A percentile compares a stretch with the other conserved stretches of the same genome.
Evolutionary conservation across 1,140 invertebrate genomes (phyloP).

Genomic region (Drosophila parvula): DNA sequence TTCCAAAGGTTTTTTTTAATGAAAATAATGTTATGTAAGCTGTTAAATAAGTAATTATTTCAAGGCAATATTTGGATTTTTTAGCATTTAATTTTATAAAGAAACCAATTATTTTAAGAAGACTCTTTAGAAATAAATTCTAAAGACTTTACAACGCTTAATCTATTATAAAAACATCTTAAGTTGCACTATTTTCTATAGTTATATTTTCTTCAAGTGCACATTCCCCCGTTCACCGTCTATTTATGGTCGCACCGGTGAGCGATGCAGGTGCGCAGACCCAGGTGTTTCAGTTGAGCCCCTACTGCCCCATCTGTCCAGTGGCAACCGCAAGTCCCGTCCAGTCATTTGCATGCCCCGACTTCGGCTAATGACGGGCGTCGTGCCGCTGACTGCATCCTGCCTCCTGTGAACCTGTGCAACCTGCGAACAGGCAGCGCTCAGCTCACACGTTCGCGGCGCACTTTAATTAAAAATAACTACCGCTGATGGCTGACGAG

Average conservation of each 20-base stretch:
- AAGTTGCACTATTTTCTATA: background rate
- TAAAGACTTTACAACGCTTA: background rate
- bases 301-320: constrained; percentile 8
- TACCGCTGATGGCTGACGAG: constrained; percentile 22
- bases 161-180: background rate
- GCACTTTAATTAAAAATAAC: constrained; percentile 79
- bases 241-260: constrained; percentile 59
- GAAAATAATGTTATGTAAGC: background rate
- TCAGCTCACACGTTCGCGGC: constrained; percentile 40
- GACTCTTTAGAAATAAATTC: background rate
- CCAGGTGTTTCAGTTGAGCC: constrained; percentile 12
- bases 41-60: background rate
- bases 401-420: background rate
- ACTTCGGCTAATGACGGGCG: constrained; percentile 50
- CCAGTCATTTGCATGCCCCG: constrained; percentile 60
- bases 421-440: background rate
- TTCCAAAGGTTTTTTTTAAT: background rate
- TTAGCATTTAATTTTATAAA: background rate
- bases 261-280: constrained; percentile 23
- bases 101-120: background rate
- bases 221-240: constrained; percentile 13
- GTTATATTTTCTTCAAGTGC: constrained; percentile 5
- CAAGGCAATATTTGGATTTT: background rate
- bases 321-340: constrained; percentile 31
- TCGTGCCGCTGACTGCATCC: constrained; percentile 10